Conservation (phyloP, 2,888 invertebrate genomes). For the Magallana nippona region DNA sequence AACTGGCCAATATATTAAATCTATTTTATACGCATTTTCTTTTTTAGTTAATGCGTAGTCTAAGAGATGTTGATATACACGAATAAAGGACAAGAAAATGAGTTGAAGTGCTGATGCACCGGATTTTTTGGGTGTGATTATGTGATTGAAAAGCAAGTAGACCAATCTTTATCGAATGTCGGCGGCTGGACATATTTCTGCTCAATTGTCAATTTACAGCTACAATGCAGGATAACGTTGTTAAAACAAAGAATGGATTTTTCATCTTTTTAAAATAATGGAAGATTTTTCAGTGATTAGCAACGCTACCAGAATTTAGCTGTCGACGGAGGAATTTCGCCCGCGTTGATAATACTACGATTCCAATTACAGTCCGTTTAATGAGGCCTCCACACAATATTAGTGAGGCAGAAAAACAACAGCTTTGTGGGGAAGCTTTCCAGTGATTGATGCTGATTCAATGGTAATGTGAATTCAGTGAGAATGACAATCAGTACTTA, state of each 20-base stretch:
- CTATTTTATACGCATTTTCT: no score
- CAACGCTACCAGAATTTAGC: background rate
- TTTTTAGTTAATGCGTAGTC: no score
- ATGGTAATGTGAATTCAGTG: conserved; percentile 8
- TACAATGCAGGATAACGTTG: background rate
- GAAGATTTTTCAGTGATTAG: conserved; percentile 27
- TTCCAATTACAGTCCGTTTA: conserved; percentile 18
- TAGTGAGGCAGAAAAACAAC: conserved; percentile 24
- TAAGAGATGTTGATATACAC: no score
- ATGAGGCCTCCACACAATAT: conserved; percentile 4
- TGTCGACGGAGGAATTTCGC: background rate
- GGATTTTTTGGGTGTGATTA: no score
- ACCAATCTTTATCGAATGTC: no score
- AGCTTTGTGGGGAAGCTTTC: background rate
- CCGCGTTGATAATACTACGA: conserved; percentile 1
- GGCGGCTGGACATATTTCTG: background rate
- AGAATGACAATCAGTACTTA: background rate
- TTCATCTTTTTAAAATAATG: conserved; percentile 20
- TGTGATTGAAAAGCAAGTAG: no score
- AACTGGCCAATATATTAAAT: no score
- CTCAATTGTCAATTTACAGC: conserved; percentile 14
- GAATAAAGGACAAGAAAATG: no score
- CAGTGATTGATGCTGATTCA: background rate
- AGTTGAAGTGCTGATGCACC: no score
- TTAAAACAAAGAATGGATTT: conserved; percentile 3